Evolutionary conservation across 2,113 vertebrate genomes (phyloP), one percentile per base, ranked within the genome.

Genomic region (Oncorhynchus clarkii): DNA sequence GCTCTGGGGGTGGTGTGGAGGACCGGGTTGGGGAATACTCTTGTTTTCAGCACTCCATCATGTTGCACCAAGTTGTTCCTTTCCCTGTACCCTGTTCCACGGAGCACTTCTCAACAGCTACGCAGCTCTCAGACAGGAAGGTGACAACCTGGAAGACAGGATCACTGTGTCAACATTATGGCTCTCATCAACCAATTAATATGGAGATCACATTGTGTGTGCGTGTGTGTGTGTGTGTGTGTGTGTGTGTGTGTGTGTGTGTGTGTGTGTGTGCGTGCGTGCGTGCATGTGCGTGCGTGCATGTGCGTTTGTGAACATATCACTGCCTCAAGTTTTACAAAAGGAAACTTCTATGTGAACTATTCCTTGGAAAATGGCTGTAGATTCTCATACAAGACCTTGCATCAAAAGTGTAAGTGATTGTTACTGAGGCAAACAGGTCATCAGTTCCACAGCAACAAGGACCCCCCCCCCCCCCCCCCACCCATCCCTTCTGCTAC

Each of bases 391-490:
- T 79, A 81, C 77, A 60, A 80, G 67, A 69, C 9, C 66, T 27
- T 34, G 48, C 6, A 31, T 13, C 7, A 0, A n/a, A 70, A 72
- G 68, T 78, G 70, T 86, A 80, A 70, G 83, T 73, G 78, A 22
- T 71, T 81, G 89, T 91, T 91, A 79, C 84, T 77, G 88, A 29
- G 86, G 85, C 76, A 88, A 91, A 90, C 86, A 78, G 87, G 86
- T 90, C 87, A 90, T 74, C 70, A 51, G 67, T 77, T 84, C 83
- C 88, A 91, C 89, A 83, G 90, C 82, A 90, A 89, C 91, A 81
- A 85, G 79, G 84, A 31, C 39, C 49, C 49, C 49, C 14, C 22
- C 22, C 49, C 14, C 22, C 22, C 22, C 26, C 26, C 27, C 57
- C 66, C 22, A 77, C 74, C 70, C 78, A 77, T 81, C 79, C 26